These are phyloP conservation scores for Threskiornis aethiopicus DNA, from an alignment of 2,797 vertebrate species.

Conservation along the genomic window DNA sequence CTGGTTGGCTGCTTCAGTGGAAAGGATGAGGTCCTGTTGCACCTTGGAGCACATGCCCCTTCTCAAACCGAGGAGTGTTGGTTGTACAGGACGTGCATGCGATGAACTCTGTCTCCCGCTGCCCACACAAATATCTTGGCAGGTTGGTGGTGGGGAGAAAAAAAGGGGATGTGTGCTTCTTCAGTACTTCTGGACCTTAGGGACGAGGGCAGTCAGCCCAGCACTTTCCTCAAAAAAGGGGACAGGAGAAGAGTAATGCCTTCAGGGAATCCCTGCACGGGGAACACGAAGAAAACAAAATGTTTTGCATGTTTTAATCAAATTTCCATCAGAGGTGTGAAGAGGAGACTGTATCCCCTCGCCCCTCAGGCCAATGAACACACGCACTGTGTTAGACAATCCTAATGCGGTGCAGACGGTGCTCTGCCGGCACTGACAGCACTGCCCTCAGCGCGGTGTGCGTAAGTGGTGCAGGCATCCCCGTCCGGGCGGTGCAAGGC, in stretches of 20 bases:
- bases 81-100: fast-evolving
- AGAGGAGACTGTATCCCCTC: neutral
- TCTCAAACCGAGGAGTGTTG: neutral
- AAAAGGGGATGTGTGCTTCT: neutral
- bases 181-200: neutral
- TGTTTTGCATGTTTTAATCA: neutral
- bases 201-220: neutral
- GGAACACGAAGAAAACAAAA: neutral
- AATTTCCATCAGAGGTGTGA: neutral
- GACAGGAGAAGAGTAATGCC: neutral
- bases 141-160: neutral
- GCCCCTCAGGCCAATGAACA: neutral
- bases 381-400: neutral
- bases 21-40: neutral
- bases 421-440: neutral
- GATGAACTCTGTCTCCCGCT: neutral
- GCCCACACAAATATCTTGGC: neutral
- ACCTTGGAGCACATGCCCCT: neutral
- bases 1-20: neutral
- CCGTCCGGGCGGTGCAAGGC: fast-evolving
- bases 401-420: fast-evolving
- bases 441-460: fast-evolving
- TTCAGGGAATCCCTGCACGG: neutral
- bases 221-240: neutral
- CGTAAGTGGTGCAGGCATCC: neutral